phyloP scores from a whole-genome alignment of 2,797 vertebrate species.

The Chaetodon trifasciatus region DNA sequence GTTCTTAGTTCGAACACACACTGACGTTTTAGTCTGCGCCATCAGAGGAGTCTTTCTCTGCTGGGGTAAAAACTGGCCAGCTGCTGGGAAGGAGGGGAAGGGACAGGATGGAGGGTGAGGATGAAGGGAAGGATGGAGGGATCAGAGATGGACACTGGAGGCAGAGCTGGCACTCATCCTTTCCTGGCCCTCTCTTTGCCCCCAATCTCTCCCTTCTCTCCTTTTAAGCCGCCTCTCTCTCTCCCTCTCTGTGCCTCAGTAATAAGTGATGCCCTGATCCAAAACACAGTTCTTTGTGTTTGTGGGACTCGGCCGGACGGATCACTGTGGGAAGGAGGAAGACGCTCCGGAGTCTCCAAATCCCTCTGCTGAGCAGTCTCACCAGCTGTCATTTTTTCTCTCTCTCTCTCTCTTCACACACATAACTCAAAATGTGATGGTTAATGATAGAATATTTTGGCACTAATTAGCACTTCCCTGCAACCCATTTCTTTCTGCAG shows the following conservation, averaged over 20 bases:
- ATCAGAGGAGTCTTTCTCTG: constrained; percentile 75
- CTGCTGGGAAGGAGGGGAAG: constrained; percentile 56
- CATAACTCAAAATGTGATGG: constrained; percentile 40
- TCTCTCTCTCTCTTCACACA: constrained; percentile 28
- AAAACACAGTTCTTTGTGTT: constrained; percentile 73
- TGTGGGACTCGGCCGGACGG: constrained; percentile 57
- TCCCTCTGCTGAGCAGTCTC: constrained; percentile 45
- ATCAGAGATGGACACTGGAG: constrained; percentile 70
- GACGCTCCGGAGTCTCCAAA: constrained; percentile 52
- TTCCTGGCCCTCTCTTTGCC: constrained; percentile 70
- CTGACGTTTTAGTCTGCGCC: constrained; percentile 69
- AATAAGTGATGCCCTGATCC: constrained; percentile 67
- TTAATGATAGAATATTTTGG: constrained; percentile 59
- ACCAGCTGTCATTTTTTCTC: constrained; percentile 69
- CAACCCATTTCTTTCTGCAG: constrained; percentile 28
- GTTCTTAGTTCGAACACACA: constrained; percentile 57
- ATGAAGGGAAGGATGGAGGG: constrained; percentile 67
- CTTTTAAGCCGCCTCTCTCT: constrained; percentile 29
- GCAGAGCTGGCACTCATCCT: constrained; percentile 72
- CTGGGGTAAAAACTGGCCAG: constrained; percentile 63
- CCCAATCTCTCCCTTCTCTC: constrained; percentile 41
- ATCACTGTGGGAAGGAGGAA: constrained; percentile 65
- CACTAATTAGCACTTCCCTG: constrained; percentile 38
- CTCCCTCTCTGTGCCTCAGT: constrained; percentile 39
- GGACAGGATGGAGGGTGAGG: constrained; percentile 50